phyloP scores from a whole-genome alignment of 2,113 vertebrate genomes.

The Mustela nigripes region DNA sequence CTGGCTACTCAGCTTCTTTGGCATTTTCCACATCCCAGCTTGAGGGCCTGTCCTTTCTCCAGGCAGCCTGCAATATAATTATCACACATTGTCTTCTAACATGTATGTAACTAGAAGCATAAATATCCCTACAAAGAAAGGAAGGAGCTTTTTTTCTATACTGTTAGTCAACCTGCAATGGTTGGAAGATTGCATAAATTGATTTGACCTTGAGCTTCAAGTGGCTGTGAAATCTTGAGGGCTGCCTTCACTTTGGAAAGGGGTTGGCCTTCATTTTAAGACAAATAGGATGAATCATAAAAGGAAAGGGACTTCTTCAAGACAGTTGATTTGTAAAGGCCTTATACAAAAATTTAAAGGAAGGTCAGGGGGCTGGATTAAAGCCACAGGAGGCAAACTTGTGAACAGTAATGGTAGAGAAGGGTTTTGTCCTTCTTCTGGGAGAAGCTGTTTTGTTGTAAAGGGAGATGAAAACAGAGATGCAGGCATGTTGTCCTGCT shows the following conservation, averaged over 20 bases:
- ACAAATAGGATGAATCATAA: conserved; percentile 39
- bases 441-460: neutral
- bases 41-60: conserved; percentile 5
- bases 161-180: neutral
- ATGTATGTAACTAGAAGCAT: neutral
- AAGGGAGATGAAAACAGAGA: neutral
- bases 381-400: neutral
- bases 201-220: conserved; percentile 65
- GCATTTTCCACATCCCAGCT: conserved; percentile 45
- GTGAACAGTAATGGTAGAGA: neutral
- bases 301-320: conserved; percentile 50
- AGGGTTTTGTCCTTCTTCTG: conserved; percentile 15
- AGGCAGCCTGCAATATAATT: conserved; percentile 5
- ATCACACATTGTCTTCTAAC: conserved; percentile 43
- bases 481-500: neutral
- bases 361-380: conserved; percentile 8
- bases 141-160: conserved; percentile 9
- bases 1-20: conserved; percentile 38
- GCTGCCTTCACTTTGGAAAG: neutral
- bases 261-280: conserved; percentile 39
- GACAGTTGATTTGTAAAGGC: conserved; percentile 26
- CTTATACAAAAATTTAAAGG: conserved; percentile 4
- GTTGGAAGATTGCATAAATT: conserved; percentile 41
- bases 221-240: conserved; percentile 35
- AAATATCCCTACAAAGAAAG: neutral